Evolutionary conservation across 2,113 vertebrate genomes (phyloP).

Genomic region (Vireo altiloquus): DNA sequence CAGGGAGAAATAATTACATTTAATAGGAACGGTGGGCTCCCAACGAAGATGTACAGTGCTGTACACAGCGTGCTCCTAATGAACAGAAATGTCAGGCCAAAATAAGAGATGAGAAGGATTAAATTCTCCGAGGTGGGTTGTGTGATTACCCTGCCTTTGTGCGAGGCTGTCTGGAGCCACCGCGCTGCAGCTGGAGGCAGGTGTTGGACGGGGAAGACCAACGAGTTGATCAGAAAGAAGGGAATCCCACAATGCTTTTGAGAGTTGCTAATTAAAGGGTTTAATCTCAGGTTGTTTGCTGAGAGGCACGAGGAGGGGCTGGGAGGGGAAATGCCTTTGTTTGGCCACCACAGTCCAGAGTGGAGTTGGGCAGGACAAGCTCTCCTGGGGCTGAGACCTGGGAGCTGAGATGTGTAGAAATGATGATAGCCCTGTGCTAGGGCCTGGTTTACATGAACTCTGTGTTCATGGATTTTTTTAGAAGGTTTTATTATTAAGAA

Average conservation of each 20-base stretch:
- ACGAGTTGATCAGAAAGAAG: background rate
- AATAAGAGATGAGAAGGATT: constrained; percentile 27
- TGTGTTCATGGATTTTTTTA: too few species aligned
- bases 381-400: background rate
- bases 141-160: background rate
- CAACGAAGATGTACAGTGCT: constrained; percentile 1
- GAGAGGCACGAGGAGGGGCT: background rate
- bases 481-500: too few species aligned
- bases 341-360: background rate
- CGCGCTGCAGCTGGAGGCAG: background rate
- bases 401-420: too few species aligned
- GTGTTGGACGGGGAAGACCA: background rate
- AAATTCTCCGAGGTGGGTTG: background rate
- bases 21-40: background rate
- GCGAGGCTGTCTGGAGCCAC: background rate
- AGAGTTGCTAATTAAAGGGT: background rate
- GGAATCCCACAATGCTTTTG: background rate
- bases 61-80: constrained; percentile 21
- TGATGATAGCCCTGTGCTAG: too few species aligned
- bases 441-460: too few species aligned
- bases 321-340: background rate
- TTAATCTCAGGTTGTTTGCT: background rate
- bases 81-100: constrained; percentile 32
- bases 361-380: background rate
- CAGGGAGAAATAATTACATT: constrained; percentile 38